Base-by-base conservation (phyloP, 2,113 vertebrate species). In the Fulica atra region DNA sequence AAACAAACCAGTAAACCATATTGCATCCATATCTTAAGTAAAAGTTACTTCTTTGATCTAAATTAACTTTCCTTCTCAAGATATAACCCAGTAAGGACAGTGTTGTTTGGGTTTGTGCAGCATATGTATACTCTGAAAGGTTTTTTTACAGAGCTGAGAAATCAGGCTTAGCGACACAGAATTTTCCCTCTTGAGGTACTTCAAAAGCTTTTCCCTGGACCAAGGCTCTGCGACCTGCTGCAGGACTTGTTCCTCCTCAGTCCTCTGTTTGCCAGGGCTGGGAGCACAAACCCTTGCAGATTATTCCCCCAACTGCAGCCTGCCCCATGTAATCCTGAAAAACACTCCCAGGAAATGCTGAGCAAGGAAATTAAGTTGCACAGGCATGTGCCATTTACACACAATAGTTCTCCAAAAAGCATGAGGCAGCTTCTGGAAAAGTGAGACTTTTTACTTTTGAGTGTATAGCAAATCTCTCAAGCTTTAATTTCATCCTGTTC, bases 401-500 rank as follows among this genome's bases (percentile, higher is more conserved):
- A 59, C 35, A 85, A 42, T 20, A 53, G 15, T 25, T 65, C 59
- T 16, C 21, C 53, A 50, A 53, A 89, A 89, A 69, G 91, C 31
- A 69, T 1, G 7, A 81, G 48, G 35, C 53, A 87, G 8, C 48
- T 65, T 44, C 38, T 26, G 36, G 73, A 84, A 89, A 21, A 79
- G 11, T 3, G 7, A 86, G 54, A 4, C 35, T 56, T 71, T 86
- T 14, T 50, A 13, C 40, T 31, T 21, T 48, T 74, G 48, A 21
- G 33, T 69, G 36, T 31, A 66, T 21, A 48, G 26, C 19, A 86
- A 74, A 73, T 59, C 42, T 77, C 87, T 88, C 59, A 59, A 85
- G 84, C 31, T 91, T 51, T 79, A 56, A 80, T 93, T 93, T 93
- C 57, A 91, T 80, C 70, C 57, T 5, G 2, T 20, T 91, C 25